Evolutionary conservation across 2,113 vertebrate species (phyloP).

Genomic region (Progne subis): DNA sequence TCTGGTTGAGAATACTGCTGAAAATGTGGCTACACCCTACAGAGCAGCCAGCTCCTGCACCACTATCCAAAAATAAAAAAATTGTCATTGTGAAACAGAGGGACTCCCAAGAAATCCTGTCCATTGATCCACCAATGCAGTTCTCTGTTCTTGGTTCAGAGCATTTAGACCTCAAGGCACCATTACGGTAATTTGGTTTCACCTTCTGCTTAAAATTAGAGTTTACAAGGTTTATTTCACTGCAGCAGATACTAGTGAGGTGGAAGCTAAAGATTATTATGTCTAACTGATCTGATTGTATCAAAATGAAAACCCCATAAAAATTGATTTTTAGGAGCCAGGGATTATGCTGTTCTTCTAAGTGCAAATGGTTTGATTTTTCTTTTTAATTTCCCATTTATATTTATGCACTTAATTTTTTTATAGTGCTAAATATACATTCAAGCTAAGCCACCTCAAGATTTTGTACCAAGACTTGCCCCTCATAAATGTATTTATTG

Average conservation of each 20-base stretch:
- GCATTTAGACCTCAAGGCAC: not conserved
- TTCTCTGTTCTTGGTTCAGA: not conserved
- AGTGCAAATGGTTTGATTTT: not conserved
- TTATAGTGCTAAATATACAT: not conserved
- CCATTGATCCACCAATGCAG: not conserved
- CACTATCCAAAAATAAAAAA: accelerated
- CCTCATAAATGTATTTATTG: not conserved
- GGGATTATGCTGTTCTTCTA: not conserved
- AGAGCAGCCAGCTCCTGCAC: not conserved
- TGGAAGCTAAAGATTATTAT: not conserved
- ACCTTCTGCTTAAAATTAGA: not conserved
- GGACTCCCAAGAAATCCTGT: not conserved
- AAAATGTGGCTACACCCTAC: not conserved
- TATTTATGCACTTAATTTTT: not conserved
- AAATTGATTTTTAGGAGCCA: not conserved
- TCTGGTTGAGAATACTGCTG: not conserved
- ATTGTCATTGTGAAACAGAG: not conserved
- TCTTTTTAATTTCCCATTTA: not conserved
- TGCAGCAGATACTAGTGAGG: not conserved
- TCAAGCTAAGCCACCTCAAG: not conserved
- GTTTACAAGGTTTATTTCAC: not conserved
- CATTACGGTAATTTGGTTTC: not conserved
- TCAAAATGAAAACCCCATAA: not conserved
- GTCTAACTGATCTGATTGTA: not conserved
- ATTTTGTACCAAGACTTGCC: not conserved